phyloP scores from a whole-genome alignment of 2,888 invertebrate species.

The Cataglyphis altisquamis region DNA sequence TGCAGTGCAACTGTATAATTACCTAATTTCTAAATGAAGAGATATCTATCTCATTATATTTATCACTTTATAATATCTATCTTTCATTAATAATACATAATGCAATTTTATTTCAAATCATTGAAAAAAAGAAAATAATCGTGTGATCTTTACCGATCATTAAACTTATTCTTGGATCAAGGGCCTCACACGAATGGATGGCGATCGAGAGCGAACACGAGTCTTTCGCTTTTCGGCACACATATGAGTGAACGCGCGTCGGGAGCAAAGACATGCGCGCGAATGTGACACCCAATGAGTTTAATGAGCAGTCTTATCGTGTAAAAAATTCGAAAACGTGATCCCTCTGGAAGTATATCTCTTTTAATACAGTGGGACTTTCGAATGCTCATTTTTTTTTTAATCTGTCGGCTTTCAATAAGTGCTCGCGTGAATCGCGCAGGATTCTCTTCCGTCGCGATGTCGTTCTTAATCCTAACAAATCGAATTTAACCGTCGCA shows the following conservation, averaged over 20 bases:
- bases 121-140: neutral
- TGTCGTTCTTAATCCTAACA: conserved; percentile 83
- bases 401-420: conserved; percentile 38
- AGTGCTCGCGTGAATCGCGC: conserved; percentile 32
- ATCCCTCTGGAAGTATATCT: neutral
- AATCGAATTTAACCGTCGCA: conserved; percentile 84
- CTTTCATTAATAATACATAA: neutral
- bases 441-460: conserved; percentile 31
- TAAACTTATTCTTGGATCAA: neutral
- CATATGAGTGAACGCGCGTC: conserved; percentile 74
- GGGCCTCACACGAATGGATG: conserved; percentile 51
- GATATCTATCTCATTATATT: neutral
- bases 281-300: conserved; percentile 83
- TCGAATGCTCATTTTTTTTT: conserved; percentile 26
- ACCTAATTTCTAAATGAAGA: neutral
- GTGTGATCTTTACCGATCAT: neutral
- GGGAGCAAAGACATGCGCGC: conserved; percentile 70
- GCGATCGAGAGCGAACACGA: conserved; percentile 41
- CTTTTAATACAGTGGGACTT: neutral
- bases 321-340: neutral
- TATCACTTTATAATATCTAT: neutral
- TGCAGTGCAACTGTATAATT: neutral
- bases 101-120: neutral
- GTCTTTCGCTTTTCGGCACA: conserved; percentile 34
- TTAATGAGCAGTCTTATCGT: conserved; percentile 67